Percentiles rank a stretch among this genome's conserved stretches.
These are phyloP conservation scores for Callosobruchus maculatus DNA, from an alignment of 2,888 invertebrate species.

Conservation along the genomic window DNA sequence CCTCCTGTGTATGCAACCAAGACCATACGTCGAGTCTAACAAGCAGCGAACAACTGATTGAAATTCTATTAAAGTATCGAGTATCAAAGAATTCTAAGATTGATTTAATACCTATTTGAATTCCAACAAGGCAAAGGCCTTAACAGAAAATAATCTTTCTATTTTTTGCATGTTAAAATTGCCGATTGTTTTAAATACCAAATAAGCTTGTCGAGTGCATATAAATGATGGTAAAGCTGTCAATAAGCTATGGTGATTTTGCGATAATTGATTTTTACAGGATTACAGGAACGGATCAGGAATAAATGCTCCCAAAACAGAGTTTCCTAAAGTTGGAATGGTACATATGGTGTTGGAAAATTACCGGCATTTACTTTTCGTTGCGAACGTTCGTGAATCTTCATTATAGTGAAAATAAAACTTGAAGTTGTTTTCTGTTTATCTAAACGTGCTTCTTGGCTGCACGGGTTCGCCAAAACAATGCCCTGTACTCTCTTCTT, in stretches of 20 bases:
- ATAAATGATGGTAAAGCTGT: constrained; percentile 17
- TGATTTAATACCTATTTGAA: constrained; percentile 27
- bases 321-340: too few relatives aligned
- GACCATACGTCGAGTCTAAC: background rate
- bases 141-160: constrained; percentile 29
- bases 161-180: constrained; percentile 28
- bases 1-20: background rate
- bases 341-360: too few relatives aligned
- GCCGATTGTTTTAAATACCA: constrained; percentile 34
- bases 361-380: too few relatives aligned
- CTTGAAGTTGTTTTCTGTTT: too few relatives aligned
- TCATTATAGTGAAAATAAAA: too few relatives aligned
- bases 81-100: constrained; percentile 26
- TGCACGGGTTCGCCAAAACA: too few relatives aligned
- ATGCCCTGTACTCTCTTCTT: too few relatives aligned
- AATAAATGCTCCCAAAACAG: too few relatives aligned
- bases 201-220: constrained; percentile 27
- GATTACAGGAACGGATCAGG: background rate
- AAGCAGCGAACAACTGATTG: constrained; percentile 12
- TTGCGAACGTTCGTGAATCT: too few relatives aligned
- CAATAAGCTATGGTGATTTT: background rate
- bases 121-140: constrained; percentile 27
- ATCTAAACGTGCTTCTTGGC: too few relatives aligned
- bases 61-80: constrained; percentile 15
- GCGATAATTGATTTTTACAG: background rate